Evolutionary conservation across 2,113 vertebrate species (phyloP), one percentile per base, ranked within the genome.

Genomic region (Alouatta palliata): DNA sequence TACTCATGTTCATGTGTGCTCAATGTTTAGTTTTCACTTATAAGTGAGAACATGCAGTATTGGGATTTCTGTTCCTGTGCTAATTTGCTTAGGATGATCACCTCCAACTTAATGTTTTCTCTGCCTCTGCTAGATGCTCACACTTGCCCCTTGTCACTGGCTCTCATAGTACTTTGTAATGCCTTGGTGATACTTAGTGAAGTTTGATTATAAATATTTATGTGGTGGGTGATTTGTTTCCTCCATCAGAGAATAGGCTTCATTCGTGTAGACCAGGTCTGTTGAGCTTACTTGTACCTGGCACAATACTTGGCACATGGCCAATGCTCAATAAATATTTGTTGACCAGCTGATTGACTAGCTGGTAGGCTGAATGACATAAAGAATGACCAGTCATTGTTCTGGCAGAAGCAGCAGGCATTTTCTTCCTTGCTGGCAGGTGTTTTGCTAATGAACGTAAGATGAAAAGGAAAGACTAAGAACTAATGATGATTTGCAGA

Each of bases 361-460:
- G 66, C 9, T 37, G 14, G 77, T 16, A 8, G 45, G 52, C 13
- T 25, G 32, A 90, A 30, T 12, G 40, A 61, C 68, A 81, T 92
- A 30, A 75, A 64, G 49, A 90, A 80, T 61, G 21, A 76, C 81
- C 25, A 10, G 21, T 12, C 17, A 8, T 77, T 37, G 11, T 30
- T 93, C 54, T 37, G 64, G 37, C 43, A 80, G 76, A 71, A 43
- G 40, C 6, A 54, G 45, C 32, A 85, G 68, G 10, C 40, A 14
- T 25, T 49, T 91, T 70, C 66, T 32, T 76, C n/a, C n/a, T 64
- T 76, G 7, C 35, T 82, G 52, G 84, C 52, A 73, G 35, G 23
- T 45, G 25, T 87, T 95, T 91, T 93, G 82, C 20, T 91, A 47
- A 76, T 96, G 75, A 73, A 76, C 5, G n/a, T 21, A 23, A 40